Evolutionary conservation across 1,140 invertebrate species (phyloP).

Genomic region (Sycobia sp.): DNA sequence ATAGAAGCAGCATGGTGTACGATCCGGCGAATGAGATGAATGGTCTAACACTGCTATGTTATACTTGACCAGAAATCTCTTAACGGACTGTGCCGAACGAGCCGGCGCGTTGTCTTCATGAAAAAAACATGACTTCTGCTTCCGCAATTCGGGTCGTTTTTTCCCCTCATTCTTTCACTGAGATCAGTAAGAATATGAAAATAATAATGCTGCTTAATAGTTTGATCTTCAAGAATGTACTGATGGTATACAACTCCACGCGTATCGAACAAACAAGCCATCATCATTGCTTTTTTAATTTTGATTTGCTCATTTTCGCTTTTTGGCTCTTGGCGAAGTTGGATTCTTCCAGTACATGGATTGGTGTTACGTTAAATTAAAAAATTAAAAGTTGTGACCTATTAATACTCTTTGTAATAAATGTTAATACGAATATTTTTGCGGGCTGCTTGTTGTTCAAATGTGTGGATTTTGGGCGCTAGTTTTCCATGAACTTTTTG

Average conservation of each 20-base stretch:
- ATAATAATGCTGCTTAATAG: not conserved
- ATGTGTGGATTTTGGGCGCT: too few relatives aligned
- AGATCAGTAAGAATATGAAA: not conserved
- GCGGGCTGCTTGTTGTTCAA: too few relatives aligned
- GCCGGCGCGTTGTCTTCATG: not conserved
- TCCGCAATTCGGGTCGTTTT: not conserved
- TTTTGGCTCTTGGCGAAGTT: too few relatives aligned
- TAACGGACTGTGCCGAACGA: not conserved
- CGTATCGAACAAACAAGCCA: not conserved
- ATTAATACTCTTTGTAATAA: too few relatives aligned
- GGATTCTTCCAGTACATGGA: too few relatives aligned
- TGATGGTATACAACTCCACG: not conserved
- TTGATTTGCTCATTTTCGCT: not conserved
- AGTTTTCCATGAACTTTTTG: too few relatives aligned
- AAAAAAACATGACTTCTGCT: not conserved
- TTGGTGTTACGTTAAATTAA: too few relatives aligned
- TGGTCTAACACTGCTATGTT: not conserved
- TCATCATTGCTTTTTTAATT: conserved; percentile 7
- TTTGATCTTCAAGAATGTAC: not conserved
- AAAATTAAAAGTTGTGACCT: too few relatives aligned
- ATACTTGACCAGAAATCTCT: not conserved
- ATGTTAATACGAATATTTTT: too few relatives aligned
- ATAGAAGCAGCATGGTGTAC: not conserved
- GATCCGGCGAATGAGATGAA: not conserved
- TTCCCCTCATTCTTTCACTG: not conserved